Evolutionary conservation across 2,113 vertebrate species (phyloP), one percentile per base, ranked within the genome.

Genomic region (Camelus bactrianus): DNA sequence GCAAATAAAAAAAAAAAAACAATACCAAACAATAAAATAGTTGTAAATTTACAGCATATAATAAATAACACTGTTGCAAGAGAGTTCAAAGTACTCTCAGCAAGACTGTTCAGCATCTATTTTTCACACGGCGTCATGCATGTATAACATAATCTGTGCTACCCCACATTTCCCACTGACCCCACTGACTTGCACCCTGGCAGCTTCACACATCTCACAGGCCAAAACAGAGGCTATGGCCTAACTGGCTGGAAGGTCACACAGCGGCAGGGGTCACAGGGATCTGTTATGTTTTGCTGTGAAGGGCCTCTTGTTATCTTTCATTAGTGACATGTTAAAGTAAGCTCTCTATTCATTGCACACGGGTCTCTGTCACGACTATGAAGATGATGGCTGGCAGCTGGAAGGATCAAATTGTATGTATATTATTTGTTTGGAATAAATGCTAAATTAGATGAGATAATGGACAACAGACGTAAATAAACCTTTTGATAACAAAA

Each of bases 1-100:
- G 19, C 83, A 90, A 96, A 62, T 94, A 35, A 89, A 88, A 84
- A 48, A 88, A 84, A 48, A 50, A 52, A 48, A 32, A 35, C 35
- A 35, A 56, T 73, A 83, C n/a, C 60, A 69, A 93, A 62, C 50
- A 94, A 64, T 50, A 60, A 69, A 84, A 84, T 30, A 60, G 62
- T 46, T 77, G 8, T 46, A 28, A 50, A 62, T 80, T 92, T 75
- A 56, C 4, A 81, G 48, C 30, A 56, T 65, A 16, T 28, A 75
- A 75, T 79, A 70, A 96, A 56, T 81, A 92, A 46, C 2, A 20
- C 46, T 58, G 30, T 84, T 77, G 20, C 67, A 75, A 80, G 50
- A 69, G 82, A 69, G 30, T 48, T 65, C 69, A 52, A 30, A 62
- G 14, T 58, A 24, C 32, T 42, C 26, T 79, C 54, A 81, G 42